Base-by-base conservation (phyloP, 2,888 invertebrate genomes). In the Trisateles emortualis region DNA sequence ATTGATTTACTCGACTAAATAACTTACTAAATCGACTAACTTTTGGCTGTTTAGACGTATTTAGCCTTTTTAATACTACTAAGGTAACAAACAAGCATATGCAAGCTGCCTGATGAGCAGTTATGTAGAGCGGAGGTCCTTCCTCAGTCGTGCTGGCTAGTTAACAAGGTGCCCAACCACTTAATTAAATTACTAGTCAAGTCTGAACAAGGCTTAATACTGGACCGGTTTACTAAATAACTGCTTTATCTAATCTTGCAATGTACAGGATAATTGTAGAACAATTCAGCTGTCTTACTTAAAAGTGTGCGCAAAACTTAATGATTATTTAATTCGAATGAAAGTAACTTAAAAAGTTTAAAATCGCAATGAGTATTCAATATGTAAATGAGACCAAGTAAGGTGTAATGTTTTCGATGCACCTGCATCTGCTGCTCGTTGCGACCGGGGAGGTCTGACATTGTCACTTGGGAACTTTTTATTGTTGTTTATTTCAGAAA, bases 401-500 rank as follows among this genome's bases (percentile, higher is more conserved):
- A 59, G 50, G 60, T 61, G 65, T 56, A 62, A 58, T 65, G 39
- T 71, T 66, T 50, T 50, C 48, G 48, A 60, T 69, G 62, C 75
- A 77, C 78, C 77, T 78, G 71, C 67, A 43, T 44, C 54, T 52
- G 46, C 75, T 76, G 74, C 65, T n/a, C n/a, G n/a, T n/a, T n/a
- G 39, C 70, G 36, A 48, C 54, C 60, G 52, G 76, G 83, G 81
- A 64, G 81, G 83, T 83, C 82, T 45, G 40, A 5, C 38, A 49
- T 19, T 64, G 60, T 58, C 53, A 51, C 48, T 58, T 19, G 36
- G 39, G 53, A 62, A 58, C 57, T 33, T 50, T 61, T 72, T 72
- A n/a, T 78, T 81, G 69, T 76, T 75, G 71, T 36, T 10, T 3
- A 14, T 24, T 29, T 39, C 19, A 3, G n/a, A n/a, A 29, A 10